Percentiles rank a stretch among this genome's conserved stretches.
phyloP scores from a whole-genome alignment of 2,888 invertebrate species.

The Dorcus parallelipipedus region DNA sequence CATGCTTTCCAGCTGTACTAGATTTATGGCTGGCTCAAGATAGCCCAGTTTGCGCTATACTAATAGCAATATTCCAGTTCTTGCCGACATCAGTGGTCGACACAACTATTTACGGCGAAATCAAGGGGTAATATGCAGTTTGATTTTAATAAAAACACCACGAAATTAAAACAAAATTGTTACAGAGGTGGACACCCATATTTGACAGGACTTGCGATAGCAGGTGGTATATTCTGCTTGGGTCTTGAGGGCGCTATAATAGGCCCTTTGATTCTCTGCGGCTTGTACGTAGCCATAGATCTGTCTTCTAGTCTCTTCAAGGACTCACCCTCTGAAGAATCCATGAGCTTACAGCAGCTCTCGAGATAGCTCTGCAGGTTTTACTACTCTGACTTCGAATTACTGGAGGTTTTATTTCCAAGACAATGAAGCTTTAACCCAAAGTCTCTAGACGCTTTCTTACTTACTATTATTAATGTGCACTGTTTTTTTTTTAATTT shows the following conservation, averaged over 20 bases:
- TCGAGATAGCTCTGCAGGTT: conserved; percentile 7
- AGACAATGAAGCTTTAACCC: too few species aligned
- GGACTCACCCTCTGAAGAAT: conserved; percentile 63
- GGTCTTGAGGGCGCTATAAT: conserved; percentile 97
- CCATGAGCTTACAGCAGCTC: conserved; percentile 33
- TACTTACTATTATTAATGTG: too few species aligned
- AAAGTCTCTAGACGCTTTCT: too few species aligned
- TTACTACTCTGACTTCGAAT: too few species aligned
- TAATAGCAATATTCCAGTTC: conserved; percentile 80
- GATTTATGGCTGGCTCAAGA: conserved; percentile 94
- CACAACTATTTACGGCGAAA: conserved; percentile 94
- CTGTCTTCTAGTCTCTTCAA: conserved; percentile 69
- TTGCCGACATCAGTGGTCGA: conserved; percentile 91
- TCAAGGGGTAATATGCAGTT: conserved; percentile 75
- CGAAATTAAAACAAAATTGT: not conserved
- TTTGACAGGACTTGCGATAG: conserved; percentile 93
- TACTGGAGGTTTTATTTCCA: too few species aligned
- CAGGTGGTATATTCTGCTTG: conserved; percentile 96
- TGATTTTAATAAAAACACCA: not conserved
- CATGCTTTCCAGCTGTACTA: conserved; percentile 88
- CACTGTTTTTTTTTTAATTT: too few species aligned
- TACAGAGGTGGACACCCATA: conserved; percentile 84
- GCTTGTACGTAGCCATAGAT: conserved; percentile 89
- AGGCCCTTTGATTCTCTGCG: conserved; percentile 92
- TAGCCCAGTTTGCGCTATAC: conserved; percentile 73